A percentile compares a stretch with the other conserved stretches of the same genome.
Evolutionary conservation across 1,140 invertebrate species (phyloP).

Genomic region (Drosophila sucinea): DNA sequence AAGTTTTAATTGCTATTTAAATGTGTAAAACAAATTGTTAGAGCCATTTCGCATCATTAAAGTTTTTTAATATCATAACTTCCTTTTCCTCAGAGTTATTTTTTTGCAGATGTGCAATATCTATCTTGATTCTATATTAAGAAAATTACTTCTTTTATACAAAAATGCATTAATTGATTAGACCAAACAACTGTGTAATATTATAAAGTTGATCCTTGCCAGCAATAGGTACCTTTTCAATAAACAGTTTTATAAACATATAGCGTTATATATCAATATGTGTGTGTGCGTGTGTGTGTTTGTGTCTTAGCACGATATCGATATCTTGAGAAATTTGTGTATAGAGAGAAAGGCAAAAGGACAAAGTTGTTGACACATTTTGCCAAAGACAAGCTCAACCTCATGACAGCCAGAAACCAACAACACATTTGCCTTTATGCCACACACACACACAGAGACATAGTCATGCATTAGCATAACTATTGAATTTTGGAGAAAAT

Average conservation of each 20-base stretch:
- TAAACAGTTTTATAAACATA: conserved; percentile 5
- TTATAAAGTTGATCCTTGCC: conserved; percentile 5
- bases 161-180: too few species aligned
- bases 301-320: not conserved
- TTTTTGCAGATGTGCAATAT: too few species aligned
- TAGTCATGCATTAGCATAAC: conserved; percentile 51
- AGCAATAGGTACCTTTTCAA: not conserved
- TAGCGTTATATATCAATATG: not conserved
- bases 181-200: not conserved
- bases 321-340: conserved; percentile 8
- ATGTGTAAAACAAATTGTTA: too few species aligned
- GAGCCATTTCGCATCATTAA: too few species aligned
- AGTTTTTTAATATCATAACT: too few species aligned
- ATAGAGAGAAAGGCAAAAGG: not conserved
- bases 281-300: not conserved
- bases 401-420: not conserved
- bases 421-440: not conserved
- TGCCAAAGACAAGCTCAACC: conserved; percentile 7
- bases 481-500: conserved; percentile 32
- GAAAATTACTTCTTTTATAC: too few species aligned
- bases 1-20: too few species aligned
- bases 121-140: too few species aligned
- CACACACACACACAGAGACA: not conserved
- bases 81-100: too few species aligned
- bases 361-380: conserved; percentile 12